Percentiles rank a stretch among this genome's conserved stretches.
These are phyloP conservation scores for Pantala flavescens DNA, from an alignment of 1,140 invertebrate genomes.

Conservation along the genomic window DNA sequence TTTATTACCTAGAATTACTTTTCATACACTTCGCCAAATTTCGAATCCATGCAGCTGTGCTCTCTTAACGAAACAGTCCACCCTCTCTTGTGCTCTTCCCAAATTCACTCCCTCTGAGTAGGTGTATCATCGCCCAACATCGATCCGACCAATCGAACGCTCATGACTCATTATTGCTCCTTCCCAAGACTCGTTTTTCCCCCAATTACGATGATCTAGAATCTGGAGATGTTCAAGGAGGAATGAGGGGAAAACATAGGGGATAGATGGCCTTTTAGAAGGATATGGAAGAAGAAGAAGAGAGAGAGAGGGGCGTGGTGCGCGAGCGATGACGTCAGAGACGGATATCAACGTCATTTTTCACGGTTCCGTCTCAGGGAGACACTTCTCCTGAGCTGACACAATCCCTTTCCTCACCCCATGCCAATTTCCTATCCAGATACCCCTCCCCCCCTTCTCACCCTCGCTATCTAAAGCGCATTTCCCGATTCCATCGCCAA, in stretches of 20 bases:
- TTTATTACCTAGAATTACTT: no score
- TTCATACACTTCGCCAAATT: no score
- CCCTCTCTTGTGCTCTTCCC: no score
- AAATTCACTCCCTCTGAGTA: no score
- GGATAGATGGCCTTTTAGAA: not conserved
- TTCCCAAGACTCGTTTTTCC: no score
- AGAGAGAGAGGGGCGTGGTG: not conserved
- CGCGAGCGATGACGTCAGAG: not conserved
- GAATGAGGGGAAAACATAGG: not conserved
- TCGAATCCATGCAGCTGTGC: no score
- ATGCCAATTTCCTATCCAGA: not conserved
- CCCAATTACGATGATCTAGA: no score
- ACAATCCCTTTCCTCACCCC: not conserved
- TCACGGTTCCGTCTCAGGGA: not conserved
- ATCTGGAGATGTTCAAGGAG: not conserved
- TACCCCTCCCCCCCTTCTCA: not conserved
- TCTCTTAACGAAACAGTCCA: no score
- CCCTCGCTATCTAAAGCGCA: not conserved
- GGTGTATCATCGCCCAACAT: no score
- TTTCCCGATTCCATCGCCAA: not conserved
- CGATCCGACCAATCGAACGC: no score
- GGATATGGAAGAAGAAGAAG: not conserved
- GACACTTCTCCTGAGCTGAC: not conserved
- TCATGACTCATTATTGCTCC: no score
- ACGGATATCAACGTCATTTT: conserved; percentile 7